phyloP scores from a whole-genome alignment of 1,140 invertebrate genomes.

The Potamilus streckersoni region DNA sequence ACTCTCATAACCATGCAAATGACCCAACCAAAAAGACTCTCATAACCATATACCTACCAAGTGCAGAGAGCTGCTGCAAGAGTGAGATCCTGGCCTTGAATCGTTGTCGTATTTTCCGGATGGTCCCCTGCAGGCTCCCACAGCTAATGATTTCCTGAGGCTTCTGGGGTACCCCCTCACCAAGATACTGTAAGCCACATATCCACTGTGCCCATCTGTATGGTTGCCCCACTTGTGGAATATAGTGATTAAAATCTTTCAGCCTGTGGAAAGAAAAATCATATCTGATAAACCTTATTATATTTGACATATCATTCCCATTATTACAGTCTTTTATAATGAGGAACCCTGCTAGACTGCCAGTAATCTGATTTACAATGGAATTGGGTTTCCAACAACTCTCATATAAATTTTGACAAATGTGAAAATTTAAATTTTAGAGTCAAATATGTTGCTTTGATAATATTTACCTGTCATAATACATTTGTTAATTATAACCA shows the following conservation, averaged over 20 bases:
- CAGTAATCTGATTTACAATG: background rate
- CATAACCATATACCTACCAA: slow-evolving; percentile 72
- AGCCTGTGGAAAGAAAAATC: slow-evolving; percentile 40
- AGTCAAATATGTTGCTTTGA: no score
- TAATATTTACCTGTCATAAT: no score
- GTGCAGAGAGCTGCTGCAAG: slow-evolving; percentile 78
- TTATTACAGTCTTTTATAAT: background rate
- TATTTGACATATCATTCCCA: background rate
- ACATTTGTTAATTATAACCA: no score
- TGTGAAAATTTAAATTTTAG: no score
- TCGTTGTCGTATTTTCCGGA: slow-evolving; percentile 77
- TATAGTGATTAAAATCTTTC: slow-evolving; percentile 72
- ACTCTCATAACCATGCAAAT: no score
- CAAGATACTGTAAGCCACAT: slow-evolving; percentile 84
- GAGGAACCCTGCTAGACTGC: background rate
- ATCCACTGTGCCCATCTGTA: slow-evolving; percentile 92
- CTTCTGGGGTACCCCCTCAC: slow-evolving; percentile 44
- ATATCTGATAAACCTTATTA: background rate
- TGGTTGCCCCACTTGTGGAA: slow-evolving; percentile 78
- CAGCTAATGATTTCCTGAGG: slow-evolving; percentile 50
- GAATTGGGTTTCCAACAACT: background rate
- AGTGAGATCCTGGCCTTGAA: slow-evolving; percentile 80
- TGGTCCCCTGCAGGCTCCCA: slow-evolving; percentile 63
- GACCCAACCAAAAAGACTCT: no score
- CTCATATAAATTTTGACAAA: no score